A percentile compares a stretch with the other conserved stretches of the same genome.
These are phyloP conservation scores for Leucoraja erinaceus DNA, from an alignment of 2,113 vertebrate genomes.

Conservation along the genomic window DNA sequence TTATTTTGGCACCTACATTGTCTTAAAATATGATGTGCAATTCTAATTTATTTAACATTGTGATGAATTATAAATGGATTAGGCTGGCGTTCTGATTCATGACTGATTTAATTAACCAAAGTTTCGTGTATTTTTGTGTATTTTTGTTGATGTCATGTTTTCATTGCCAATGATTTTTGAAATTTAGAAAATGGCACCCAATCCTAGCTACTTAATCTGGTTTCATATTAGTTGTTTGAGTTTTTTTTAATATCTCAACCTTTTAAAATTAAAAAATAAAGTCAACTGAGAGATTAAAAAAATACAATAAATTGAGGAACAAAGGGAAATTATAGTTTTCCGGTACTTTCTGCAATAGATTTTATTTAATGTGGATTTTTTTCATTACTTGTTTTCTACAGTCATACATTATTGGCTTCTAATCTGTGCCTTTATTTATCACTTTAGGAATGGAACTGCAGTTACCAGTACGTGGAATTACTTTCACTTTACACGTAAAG, in stretches of 20 bases:
- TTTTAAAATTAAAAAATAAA: not conserved
- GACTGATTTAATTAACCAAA: not conserved
- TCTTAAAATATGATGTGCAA: not conserved
- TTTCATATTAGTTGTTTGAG: not conserved
- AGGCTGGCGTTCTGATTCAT: not conserved
- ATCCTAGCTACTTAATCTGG: not conserved
- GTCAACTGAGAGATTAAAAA: not conserved
- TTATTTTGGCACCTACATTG: not conserved
- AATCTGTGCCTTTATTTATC: not conserved
- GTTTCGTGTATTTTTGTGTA: not conserved
- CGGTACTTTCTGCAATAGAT: not conserved
- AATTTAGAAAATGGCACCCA: not conserved
- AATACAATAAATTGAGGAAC: not conserved
- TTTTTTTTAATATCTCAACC: not conserved
- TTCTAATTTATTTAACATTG: not conserved
- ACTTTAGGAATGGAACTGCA: not conserved
- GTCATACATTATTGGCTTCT: not conserved
- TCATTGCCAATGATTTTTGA: not conserved
- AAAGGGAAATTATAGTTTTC: not conserved
- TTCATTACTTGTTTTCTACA: not conserved
- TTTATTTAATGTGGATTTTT: not conserved
- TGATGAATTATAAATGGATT: not conserved
- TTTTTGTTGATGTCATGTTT: not conserved
- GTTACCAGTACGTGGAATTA: not conserved
- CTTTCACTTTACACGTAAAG: not conserved